Conservation (phyloP, 2,113 vertebrate species). For the Neodontobutis hainanensis region DNA sequence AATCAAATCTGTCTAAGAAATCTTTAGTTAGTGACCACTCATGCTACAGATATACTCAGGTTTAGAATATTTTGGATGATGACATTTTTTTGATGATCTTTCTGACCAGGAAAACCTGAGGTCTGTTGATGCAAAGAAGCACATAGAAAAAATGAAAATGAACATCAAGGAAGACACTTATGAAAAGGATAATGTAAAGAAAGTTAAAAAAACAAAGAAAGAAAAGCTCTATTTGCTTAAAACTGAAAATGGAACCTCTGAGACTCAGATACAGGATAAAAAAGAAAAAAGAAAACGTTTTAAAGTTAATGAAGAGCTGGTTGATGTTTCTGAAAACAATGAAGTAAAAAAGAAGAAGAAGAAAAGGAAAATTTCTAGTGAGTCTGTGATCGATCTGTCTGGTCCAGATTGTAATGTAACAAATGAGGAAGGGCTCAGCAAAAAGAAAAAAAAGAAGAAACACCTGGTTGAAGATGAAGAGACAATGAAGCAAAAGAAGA, state of each 20-base stretch:
- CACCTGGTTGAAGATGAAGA: neutral
- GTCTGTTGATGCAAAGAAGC: constrained; percentile 10
- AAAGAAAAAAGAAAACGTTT: constrained; percentile 14
- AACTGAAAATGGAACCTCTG: neutral
- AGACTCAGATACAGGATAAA: constrained; percentile 38
- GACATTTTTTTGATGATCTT: neutral
- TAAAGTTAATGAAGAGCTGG: neutral
- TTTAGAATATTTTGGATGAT: neutral
- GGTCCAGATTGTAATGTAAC: neutral
- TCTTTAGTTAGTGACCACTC: constrained; percentile 33
- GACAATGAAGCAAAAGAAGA: constrained; percentile 17
- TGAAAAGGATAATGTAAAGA: constrained; percentile 36
- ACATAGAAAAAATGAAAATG: neutral
- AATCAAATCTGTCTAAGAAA: constrained; percentile 15
- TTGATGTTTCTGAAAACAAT: neutral
- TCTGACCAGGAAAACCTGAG: constrained; percentile 29
- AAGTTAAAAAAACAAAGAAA: constrained; percentile 57
- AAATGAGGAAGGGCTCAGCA: neutral
- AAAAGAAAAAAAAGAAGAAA: constrained; percentile 42
- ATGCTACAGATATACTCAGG: neutral
- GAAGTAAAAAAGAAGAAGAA: constrained; percentile 47
- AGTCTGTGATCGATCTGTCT: constrained; percentile 4
- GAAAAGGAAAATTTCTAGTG: constrained; percentile 18
- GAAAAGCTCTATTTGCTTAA: neutral
- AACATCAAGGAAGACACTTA: constrained; percentile 20